These are phyloP conservation scores for Mesocentrotus franciscanus DNA, from an alignment of 53 echinoderm and acorn worm species.

Conservation along the genomic window DNA sequence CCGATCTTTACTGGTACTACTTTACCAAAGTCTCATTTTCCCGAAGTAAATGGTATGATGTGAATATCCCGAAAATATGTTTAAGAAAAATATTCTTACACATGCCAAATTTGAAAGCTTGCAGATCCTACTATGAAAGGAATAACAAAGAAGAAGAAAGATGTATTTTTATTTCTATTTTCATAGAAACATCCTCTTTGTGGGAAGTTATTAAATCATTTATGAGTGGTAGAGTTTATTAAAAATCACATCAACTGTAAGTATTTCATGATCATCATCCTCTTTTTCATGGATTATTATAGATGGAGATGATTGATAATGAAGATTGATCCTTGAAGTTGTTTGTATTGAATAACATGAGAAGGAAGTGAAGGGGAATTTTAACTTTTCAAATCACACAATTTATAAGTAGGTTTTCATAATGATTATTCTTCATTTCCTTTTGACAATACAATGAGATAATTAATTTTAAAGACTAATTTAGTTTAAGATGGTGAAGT, in stretches of 20 bases:
- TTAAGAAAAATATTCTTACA: no score
- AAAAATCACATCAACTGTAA: not conserved
- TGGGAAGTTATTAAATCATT: slow-evolving; percentile 6
- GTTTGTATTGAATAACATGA: not conserved
- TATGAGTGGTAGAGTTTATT: not conserved
- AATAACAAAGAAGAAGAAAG: not conserved
- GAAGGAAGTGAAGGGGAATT: not conserved
- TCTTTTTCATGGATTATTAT: not conserved
- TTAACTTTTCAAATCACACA: not conserved
- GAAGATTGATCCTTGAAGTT: not conserved
- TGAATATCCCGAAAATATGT: no score
- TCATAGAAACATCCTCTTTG: not conserved
- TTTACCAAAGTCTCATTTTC: no score
- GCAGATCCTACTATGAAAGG: not conserved
- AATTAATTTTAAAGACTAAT: not conserved
- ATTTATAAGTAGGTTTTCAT: not conserved
- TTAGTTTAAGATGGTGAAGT: not conserved
- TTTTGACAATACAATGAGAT: not conserved
- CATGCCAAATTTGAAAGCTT: not conserved
- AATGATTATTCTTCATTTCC: not conserved
- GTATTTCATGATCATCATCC: not conserved
- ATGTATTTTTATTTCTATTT: not conserved
- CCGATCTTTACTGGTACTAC: no score
- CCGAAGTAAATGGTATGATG: no score
- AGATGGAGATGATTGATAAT: not conserved